Percentiles rank a stretch among this genome's conserved stretches.
Evolutionary conservation across 2,888 invertebrate species (phyloP).

Genomic region (Drosophila demipolita): DNA sequence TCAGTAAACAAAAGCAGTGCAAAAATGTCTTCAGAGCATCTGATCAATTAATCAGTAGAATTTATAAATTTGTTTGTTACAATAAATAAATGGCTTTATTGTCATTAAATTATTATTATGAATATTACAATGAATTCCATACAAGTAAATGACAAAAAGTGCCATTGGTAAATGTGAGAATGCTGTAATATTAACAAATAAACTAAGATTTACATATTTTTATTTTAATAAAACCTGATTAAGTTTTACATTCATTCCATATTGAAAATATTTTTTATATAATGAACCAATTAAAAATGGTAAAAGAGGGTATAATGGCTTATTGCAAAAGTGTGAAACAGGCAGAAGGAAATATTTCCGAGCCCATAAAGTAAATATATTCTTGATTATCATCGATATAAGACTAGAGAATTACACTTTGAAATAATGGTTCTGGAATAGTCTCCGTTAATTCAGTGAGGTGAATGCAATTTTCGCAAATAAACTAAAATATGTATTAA

Average conservation of each 20-base stretch:
- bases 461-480: neutral
- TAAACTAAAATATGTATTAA: neutral
- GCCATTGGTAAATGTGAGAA: neutral
- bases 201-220: neutral
- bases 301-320: neutral
- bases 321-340: neutral
- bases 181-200: neutral
- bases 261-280: neutral
- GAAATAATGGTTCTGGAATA: neutral
- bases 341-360: neutral
- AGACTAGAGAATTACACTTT: neutral
- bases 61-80: conserved; percentile 16
- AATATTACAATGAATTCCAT: neutral
- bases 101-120: conserved; percentile 23
- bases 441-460: neutral
- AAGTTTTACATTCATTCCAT: neutral
- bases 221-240: no score
- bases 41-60: conserved; percentile 16
- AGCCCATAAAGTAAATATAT: neutral
- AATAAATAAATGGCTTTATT: conserved; percentile 36
- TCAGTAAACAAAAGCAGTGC: no score
- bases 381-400: neutral
- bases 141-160: neutral
- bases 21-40: neutral
- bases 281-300: neutral